Evolutionary conservation across 2,113 vertebrate genomes (phyloP), one percentile per base, ranked within the genome.

Genomic region (Ceyx melanurus): DNA sequence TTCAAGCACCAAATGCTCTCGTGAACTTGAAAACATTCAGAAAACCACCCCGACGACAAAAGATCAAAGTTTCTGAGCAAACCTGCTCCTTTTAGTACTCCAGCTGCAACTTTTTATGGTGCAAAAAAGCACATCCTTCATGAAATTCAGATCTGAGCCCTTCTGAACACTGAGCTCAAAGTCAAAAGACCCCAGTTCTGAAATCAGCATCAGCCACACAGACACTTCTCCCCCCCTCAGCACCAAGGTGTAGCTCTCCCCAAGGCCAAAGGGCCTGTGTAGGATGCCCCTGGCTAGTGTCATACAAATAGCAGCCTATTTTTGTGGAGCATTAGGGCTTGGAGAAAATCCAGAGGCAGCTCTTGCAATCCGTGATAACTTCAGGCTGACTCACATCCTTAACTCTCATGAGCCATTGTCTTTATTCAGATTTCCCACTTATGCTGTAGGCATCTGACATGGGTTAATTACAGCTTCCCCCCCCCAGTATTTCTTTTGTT

Each of bases 301-400:
- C 57, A 48, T 21, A 67, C 83, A 77, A 84, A 70, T 6, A 40
- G 57, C 57, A 89, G 25, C 37, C 85, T 88, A 77, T 89, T 94
- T 96, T 76, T 45, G 64, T 60, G 5, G 15, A 57, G 68, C 82
- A 58, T 80, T 13, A 62, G 53, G 58, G 22, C 82, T 19, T 90
- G 94, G 85, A 95, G 86, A 58, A 54, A 28, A 13, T 66, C 83
- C 88, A 86, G 89, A 72, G 76, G 96, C 92, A 79, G 88, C 70
- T 86, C 68, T 89, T 73, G 13, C 81, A 45, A 21, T 46, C 93
- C 80, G 33, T 0, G 9, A 83, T 91, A 92, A 87, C 91, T 96
- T 17, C 56, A 29, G 76, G 92, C 92, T 96, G 96, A 95, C 90
- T 95, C 92, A 96, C 82, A 67, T 15, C 91, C 85, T 86, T 54